Evolutionary conservation across 2,113 vertebrate genomes (phyloP), one percentile per base, ranked within the genome.

Genomic region (Nansenia antarctica): DNA sequence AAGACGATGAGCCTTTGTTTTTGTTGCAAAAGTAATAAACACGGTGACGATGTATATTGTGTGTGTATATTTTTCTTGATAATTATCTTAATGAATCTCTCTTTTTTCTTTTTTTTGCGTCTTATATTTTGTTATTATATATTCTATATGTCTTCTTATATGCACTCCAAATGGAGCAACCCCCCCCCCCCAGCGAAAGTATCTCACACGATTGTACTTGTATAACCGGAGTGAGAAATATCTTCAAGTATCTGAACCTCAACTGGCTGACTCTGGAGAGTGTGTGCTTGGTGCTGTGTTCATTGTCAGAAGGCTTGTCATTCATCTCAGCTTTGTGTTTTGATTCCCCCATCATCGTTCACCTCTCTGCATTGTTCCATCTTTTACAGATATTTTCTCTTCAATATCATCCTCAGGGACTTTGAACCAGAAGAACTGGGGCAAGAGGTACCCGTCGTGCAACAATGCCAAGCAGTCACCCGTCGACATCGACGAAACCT

Each of bases 401-500:
- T 32, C 2, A 26, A 42, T 32, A 47, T 8, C 62, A 66, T 55
- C 20, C 37, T 30, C 87, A 99, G 97, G 96, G 61, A 88, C 92
- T 67, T 80, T 98, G 81, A 98, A 94, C 90, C 95, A 96, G 88
- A 93, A 87, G 63, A 94, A 86, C 77, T 99, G 97, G 97, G 93
- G 90, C 8, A 96, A 94, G 88, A 98, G 93, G 86, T 97, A 95
- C 64, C 94, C 94, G 42, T 85, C 88, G 62, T 99, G 97, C 62
- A 95, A 93, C 79, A 94, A 94, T 62, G 94, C 92, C 84, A 94
- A 92, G 62, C 97, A 99, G 47, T 98, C 96, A 0, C 97, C 97
- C 7, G 94, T 99, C 74, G 95, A 99, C 88, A 96, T 99, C 59
- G 94, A 97, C 49, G 96, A 97, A 86, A 94, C 92, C 64, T 95